Evolutionary conservation across 2,113 vertebrate species (phyloP).

Genomic region (Festucalex cinctus): DNA sequence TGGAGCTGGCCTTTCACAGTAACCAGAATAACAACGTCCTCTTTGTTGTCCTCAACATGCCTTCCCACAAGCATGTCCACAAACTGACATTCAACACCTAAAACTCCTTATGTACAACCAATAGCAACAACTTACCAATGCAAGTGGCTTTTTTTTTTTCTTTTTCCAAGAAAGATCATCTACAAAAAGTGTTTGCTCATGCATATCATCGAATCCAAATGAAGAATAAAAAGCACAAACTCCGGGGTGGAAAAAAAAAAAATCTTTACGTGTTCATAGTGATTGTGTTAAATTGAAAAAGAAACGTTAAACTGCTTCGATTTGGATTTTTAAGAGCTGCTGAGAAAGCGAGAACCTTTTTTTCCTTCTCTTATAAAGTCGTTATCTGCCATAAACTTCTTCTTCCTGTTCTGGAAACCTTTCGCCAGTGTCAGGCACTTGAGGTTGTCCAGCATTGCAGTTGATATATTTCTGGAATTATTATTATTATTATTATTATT

Average conservation of each 20-base stretch:
- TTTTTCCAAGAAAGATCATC: conserved; percentile 20
- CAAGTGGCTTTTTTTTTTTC: conserved; percentile 40
- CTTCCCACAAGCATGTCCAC: conserved; percentile 11
- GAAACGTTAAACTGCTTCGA: conserved; percentile 53
- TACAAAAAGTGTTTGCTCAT: conserved; percentile 57
- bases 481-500: conserved; percentile 13
- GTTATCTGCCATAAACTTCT: conserved; percentile 13
- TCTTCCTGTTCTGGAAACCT: conserved; percentile 71
- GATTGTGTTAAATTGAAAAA: conserved; percentile 44
- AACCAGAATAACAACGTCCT: conserved; percentile 33
- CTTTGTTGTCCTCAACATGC: conserved; percentile 22
- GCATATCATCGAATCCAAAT: conserved; percentile 52
- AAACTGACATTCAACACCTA: conserved; percentile 29
- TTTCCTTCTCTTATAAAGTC: background rate
- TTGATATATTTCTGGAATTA: conserved; percentile 15
- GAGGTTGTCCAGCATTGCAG: conserved; percentile 71
- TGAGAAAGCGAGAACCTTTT: conserved; percentile 39
- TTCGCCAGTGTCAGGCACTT: conserved; percentile 71
- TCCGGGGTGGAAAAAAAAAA: conserved; percentile 21
- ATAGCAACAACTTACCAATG: conserved; percentile 51
- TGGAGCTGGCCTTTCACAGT: conserved; percentile 45
- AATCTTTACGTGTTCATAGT: conserved; percentile 28
- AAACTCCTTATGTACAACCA: conserved; percentile 49
- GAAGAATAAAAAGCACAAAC: conserved; percentile 42
- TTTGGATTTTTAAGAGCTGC: conserved; percentile 52